phyloP scores from a whole-genome alignment of 2,113 vertebrate genomes.

The Sander lucioperca region DNA sequence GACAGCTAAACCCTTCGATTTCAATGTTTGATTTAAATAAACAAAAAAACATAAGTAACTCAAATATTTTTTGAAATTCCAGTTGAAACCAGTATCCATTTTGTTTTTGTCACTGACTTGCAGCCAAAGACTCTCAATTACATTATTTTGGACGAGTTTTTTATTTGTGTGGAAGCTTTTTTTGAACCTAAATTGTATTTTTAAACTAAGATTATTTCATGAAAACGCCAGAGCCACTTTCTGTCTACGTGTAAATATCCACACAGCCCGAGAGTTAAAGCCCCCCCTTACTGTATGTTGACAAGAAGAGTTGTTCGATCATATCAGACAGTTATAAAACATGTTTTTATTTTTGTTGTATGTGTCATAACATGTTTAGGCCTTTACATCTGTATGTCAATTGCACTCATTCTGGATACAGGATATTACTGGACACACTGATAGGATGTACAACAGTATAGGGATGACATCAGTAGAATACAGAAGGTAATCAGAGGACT shows the following conservation, averaged over 20 bases:
- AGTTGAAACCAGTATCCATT: neutral
- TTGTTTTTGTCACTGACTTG: neutral
- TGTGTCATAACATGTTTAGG: slow-evolving; percentile 71
- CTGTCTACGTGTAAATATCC: neutral
- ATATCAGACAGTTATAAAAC: slow-evolving; percentile 80
- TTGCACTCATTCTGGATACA: slow-evolving; percentile 79
- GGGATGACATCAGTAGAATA: slow-evolving; percentile 76
- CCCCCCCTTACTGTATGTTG: neutral
- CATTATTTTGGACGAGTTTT: neutral
- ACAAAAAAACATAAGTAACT: neutral
- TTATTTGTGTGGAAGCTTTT: neutral
- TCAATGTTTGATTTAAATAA: neutral
- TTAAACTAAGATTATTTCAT: neutral
- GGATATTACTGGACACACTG: slow-evolving; percentile 73
- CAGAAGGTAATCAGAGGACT: slow-evolving; percentile 63
- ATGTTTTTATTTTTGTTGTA: slow-evolving; percentile 74
- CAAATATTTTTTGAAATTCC: neutral
- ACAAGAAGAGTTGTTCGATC: slow-evolving; percentile 50
- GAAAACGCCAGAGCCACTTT: neutral
- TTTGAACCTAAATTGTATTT: neutral
- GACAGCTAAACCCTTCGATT: neutral
- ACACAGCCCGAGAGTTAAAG: neutral
- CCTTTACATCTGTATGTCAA: slow-evolving; percentile 72
- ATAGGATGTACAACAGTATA: slow-evolving; percentile 75
- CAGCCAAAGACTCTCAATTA: neutral